These are phyloP conservation scores for Hydropsyche tenuis DNA, from an alignment of 1,140 invertebrate species.

Conservation along the genomic window DNA sequence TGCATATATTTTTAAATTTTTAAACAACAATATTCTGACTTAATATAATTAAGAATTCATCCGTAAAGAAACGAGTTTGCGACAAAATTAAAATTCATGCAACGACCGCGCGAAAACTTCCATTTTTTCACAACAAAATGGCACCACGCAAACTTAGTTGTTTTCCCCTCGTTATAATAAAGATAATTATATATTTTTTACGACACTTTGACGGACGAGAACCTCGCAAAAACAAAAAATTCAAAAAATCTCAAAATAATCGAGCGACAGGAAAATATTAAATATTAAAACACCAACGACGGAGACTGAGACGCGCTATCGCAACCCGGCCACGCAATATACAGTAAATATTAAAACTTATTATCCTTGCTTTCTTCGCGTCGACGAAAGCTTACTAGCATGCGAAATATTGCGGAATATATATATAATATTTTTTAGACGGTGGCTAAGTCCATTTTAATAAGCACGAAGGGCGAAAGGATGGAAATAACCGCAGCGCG, in stretches of 20 bases:
- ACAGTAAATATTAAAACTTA: slow-evolving; percentile 21
- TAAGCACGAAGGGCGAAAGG: slow-evolving; percentile 2
- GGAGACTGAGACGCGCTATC: not conserved
- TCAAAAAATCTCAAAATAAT: not conserved
- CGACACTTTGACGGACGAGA: not conserved
- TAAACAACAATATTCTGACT: too few relatives aligned
- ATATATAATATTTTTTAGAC: too few relatives aligned
- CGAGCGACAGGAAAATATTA: not conserved
- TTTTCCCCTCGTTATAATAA: too few relatives aligned
- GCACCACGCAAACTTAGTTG: too few relatives aligned
- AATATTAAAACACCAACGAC: not conserved
- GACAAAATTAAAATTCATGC: too few relatives aligned
- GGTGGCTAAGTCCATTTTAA: slow-evolving; percentile 4
- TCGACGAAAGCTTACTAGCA: too few relatives aligned
- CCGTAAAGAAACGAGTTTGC: too few relatives aligned
- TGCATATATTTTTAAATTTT: too few relatives aligned
- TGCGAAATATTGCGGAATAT: too few relatives aligned
- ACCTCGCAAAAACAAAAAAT: not conserved
- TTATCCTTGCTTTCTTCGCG: not conserved
- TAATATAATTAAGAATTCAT: too few relatives aligned
- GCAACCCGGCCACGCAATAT: not conserved
- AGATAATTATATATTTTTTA: not conserved
- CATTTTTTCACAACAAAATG: too few relatives aligned
- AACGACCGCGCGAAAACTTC: too few relatives aligned
- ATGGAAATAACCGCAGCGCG: not conserved